Evolutionary conservation across 1,140 invertebrate species (phyloP).

Genomic region (Bombus superbus): DNA sequence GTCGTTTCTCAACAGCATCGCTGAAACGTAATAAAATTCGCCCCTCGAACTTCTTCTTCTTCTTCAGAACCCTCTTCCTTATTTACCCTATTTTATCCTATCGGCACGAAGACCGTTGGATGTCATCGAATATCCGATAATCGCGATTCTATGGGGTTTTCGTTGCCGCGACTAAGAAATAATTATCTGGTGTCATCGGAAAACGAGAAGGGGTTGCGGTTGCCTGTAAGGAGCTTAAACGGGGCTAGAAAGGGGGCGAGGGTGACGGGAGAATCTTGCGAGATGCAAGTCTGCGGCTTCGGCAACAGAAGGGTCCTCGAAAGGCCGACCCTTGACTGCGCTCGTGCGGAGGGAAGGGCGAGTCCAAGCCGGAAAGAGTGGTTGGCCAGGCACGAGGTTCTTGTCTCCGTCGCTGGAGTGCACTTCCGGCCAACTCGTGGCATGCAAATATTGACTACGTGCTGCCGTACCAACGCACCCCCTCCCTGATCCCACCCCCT

Average conservation of each 20-base stretch:
- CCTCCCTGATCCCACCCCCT: not conserved
- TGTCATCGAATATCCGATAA: not conserved
- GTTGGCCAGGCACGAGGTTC: conserved; percentile 68
- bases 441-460: conserved; percentile 82
- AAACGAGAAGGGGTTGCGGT: conserved; percentile 52
- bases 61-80: too few species aligned
- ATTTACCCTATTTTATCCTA: not conserved
- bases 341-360: conserved; percentile 54
- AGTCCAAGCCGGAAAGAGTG: conserved; percentile 66
- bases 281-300: conserved; percentile 76
- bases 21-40: too few species aligned
- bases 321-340: conserved; percentile 71
- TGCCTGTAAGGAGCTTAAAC: conserved; percentile 30
- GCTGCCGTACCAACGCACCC: conserved; percentile 30
- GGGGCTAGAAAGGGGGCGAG: conserved; percentile 12
- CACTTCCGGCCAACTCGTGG: conserved; percentile 75
- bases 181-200: conserved; percentile 75
- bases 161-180: conserved; percentile 49
- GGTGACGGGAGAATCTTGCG: conserved; percentile 49
- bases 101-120: not conserved
- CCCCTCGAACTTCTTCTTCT: not conserved
- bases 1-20: too few species aligned
- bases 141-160: not conserved
- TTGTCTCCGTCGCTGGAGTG: conserved; percentile 74
- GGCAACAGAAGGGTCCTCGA: conserved; percentile 71